These are phyloP conservation scores for Epinotia bilunana DNA, from an alignment of 2,888 invertebrate species.

Conservation along the genomic window DNA sequence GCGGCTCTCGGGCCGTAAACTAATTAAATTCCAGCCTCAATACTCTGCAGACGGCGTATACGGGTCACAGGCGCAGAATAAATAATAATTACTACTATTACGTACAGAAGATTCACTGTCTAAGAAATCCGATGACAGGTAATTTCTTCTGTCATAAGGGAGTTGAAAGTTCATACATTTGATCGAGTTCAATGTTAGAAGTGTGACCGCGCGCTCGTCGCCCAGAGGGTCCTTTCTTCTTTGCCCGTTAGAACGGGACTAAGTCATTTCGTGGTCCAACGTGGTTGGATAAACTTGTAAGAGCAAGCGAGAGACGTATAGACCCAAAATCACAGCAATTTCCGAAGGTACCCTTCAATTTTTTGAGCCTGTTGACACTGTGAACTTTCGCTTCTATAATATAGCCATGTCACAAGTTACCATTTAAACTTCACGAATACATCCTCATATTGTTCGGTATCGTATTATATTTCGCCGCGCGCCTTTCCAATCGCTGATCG, in stretches of 20 bases:
- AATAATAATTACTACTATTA: not conserved
- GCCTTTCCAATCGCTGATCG: conserved; percentile 5
- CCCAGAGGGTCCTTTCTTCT: too few relatives aligned
- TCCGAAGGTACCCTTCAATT: too few relatives aligned
- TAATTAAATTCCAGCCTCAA: conserved; percentile 30
- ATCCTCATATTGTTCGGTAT: not conserved
- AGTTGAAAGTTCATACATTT: too few relatives aligned
- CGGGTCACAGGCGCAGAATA: not conserved
- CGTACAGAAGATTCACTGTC: not conserved
- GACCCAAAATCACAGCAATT: too few relatives aligned
- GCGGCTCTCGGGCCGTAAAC: conserved; percentile 45
- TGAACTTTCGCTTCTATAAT: not conserved
- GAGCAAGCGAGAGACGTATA: too few relatives aligned
- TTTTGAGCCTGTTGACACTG: too few relatives aligned
- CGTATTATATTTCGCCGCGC: not conserved
- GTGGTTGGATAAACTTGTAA: too few relatives aligned
- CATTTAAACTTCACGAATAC: not conserved
- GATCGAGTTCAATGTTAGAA: too few relatives aligned
- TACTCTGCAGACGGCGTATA: not conserved
- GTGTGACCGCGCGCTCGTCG: too few relatives aligned
- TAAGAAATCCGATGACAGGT: not conserved
- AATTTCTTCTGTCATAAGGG: too few relatives aligned
- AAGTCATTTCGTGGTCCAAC: too few relatives aligned
- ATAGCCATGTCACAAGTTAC: not conserved
- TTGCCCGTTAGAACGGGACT: too few relatives aligned